Percentiles rank a stretch among this genome's conserved stretches.
Evolutionary conservation across 2,888 invertebrate species (phyloP).

Genomic region (Sesia bembeciformis): DNA sequence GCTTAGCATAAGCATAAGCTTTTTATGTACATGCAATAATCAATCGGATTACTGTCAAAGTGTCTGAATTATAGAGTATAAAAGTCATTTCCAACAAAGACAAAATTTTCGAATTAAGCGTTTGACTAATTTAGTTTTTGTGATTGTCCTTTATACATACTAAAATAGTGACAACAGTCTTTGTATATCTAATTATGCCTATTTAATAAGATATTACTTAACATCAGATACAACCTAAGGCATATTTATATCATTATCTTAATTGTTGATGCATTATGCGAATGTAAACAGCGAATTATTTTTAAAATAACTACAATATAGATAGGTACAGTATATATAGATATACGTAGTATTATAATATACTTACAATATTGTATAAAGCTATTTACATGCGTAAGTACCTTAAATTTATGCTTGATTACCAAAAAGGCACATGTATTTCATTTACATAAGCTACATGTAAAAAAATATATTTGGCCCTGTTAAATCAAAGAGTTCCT

Average conservation of each 20-base stretch:
- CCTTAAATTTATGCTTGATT: slow-evolving; percentile 20
- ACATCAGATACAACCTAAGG: background rate
- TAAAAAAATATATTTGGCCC: background rate
- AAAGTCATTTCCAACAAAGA: background rate
- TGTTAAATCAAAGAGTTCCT: background rate
- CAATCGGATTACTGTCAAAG: slow-evolving; percentile 6
- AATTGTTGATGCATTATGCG: background rate
- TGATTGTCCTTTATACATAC: slow-evolving; percentile 20
- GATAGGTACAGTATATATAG: no score
- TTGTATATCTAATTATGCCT: slow-evolving; percentile 5
- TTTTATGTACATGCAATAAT: slow-evolving; percentile 1
- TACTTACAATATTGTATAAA: background rate
- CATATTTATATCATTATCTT: background rate
- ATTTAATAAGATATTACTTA: background rate
- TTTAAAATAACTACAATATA: no score
- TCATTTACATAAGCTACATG: background rate
- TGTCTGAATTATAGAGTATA: slow-evolving; percentile 4
- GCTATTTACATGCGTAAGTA: slow-evolving; percentile 16
- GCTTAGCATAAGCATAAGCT: no score
- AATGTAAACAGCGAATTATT: background rate
- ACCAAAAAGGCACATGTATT: slow-evolving; percentile 41
- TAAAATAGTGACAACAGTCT: slow-evolving; percentile 48
- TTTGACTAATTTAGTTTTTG: slow-evolving; percentile 2
- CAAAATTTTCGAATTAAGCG: background rate
- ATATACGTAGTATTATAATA: background rate